phyloP scores from a whole-genome alignment of 2,113 vertebrate species.

The Antennarius striatus region DNA sequence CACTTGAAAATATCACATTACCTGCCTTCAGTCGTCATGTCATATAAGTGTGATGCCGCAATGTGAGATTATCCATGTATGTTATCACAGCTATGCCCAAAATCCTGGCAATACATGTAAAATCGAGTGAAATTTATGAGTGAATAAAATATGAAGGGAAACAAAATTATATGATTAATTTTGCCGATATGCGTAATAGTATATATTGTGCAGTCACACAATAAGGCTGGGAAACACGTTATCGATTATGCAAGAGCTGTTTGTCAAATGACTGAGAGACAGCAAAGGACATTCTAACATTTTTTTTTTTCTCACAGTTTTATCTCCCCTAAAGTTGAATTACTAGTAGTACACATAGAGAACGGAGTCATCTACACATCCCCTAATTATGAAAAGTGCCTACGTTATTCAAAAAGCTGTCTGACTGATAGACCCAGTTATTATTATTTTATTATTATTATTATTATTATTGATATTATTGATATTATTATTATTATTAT shows the following conservation, averaged over 20 bases:
- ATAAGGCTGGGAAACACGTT: constrained; percentile 40
- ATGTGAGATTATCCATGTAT: background rate
- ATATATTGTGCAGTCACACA: constrained; percentile 36
- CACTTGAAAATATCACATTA: background rate
- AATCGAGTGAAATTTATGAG: constrained; percentile 16
- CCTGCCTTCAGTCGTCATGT: background rate
- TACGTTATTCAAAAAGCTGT: constrained; percentile 57
- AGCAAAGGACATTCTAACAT: constrained; percentile 65
- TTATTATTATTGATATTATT: too few species aligned
- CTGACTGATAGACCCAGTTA: constrained; percentile 60
- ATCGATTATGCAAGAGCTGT: constrained; percentile 58
- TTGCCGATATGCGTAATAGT: constrained; percentile 44
- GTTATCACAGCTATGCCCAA: background rate
- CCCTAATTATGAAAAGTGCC: constrained; percentile 71
- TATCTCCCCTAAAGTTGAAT: constrained; percentile 74
- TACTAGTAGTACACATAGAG: constrained; percentile 58
- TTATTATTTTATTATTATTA: constrained; percentile 49
- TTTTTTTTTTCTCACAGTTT: constrained; percentile 40
- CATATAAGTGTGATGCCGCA: background rate
- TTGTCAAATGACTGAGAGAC: constrained; percentile 71
- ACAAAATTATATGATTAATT: constrained; percentile 44
- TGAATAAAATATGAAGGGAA: constrained; percentile 28
- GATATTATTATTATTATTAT: too few species aligned
- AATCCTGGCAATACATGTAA: background rate
- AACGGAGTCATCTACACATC: constrained; percentile 53